A percentile compares a stretch with the other conserved stretches of the same genome.
phyloP scores from a whole-genome alignment of 2,888 invertebrate species.

The Folsomia candida region DNA sequence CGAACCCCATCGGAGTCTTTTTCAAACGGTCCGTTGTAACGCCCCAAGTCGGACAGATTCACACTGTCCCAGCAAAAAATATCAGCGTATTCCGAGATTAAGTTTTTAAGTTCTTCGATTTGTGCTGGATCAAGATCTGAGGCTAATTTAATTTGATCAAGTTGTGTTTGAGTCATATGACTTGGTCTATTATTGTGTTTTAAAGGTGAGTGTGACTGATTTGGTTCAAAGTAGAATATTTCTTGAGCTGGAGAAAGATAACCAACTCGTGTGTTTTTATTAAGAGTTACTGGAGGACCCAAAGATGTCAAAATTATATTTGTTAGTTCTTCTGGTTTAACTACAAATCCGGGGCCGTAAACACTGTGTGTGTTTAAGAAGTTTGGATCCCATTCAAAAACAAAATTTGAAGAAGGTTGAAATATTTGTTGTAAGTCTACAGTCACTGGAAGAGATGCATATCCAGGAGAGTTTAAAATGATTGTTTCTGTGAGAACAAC shows the following conservation, averaged over 20 bases:
- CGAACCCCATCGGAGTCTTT: neutral
- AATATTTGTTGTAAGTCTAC: too few relatives aligned
- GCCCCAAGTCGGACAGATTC: neutral
- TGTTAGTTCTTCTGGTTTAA: neutral
- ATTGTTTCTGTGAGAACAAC: neutral
- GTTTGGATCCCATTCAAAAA: neutral
- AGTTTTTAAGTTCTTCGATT: neutral
- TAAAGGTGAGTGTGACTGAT: neutral
- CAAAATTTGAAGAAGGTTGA: too few relatives aligned
- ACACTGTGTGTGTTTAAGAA: neutral
- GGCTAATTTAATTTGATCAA: neutral
- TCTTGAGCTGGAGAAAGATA: neutral
- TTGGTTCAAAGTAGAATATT: neutral
- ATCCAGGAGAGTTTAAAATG: neutral
- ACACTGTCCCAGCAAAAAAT: neutral
- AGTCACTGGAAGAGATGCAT: neutral
- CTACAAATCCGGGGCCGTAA: neutral
- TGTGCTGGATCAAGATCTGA: neutral
- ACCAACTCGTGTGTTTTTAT: neutral
- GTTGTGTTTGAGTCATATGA: neutral
- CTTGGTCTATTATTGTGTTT: neutral
- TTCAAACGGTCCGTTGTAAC: neutral
- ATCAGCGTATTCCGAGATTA: neutral
- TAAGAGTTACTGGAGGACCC: neutral
- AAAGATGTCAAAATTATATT: neutral